These are phyloP conservation scores for Nasalis larvatus DNA, from an alignment of 2,113 vertebrate species.

Conservation along the genomic window DNA sequence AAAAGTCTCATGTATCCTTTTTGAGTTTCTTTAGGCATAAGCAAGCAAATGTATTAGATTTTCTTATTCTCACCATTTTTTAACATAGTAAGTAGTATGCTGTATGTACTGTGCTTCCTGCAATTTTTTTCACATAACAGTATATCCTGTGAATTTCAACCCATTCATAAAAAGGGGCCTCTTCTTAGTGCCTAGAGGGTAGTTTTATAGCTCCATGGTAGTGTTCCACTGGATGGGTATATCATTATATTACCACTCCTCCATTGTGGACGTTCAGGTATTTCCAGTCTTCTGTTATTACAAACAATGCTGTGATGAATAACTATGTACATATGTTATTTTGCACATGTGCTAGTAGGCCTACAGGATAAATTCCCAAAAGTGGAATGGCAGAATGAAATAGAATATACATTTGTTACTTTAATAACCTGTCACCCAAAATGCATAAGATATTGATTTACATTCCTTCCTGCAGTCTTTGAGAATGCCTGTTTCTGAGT, in stretches of 20 bases:
- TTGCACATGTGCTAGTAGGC: background rate
- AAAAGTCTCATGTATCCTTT: background rate
- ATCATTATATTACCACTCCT: background rate
- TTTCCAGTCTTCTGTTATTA: background rate
- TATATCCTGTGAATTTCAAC: background rate
- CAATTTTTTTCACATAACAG: background rate
- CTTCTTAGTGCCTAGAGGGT: background rate
- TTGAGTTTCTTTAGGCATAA: background rate
- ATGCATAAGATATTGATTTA: background rate
- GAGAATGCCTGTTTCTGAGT: background rate
- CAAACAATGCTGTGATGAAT: background rate
- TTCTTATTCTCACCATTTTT: background rate
- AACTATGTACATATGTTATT: background rate
- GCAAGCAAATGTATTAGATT: background rate
- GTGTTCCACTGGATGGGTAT: too few relatives aligned
- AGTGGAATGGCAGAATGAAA: background rate
- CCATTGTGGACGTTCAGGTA: accelerated
- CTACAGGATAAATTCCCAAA: background rate
- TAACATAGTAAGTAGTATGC: background rate
- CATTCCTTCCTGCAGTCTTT: background rate
- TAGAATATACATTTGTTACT: background rate
- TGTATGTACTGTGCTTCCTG: background rate
- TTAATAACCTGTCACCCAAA: background rate
- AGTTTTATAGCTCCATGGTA: background rate
- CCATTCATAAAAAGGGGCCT: background rate